Conservation (phyloP, 2,113 vertebrate genomes). For the Rhinopomastus cyanomelas region DNA sequence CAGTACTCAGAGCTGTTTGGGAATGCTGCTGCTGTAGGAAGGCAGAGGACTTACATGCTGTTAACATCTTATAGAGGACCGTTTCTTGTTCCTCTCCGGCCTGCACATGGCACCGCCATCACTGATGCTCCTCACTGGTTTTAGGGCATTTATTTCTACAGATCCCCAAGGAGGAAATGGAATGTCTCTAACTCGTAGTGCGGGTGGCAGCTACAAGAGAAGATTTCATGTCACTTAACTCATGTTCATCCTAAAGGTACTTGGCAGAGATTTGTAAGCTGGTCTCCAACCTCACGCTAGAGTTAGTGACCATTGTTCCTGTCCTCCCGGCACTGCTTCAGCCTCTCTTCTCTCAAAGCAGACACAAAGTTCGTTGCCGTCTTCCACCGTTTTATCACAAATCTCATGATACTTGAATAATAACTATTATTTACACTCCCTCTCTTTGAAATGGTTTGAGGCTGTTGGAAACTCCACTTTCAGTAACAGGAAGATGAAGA, state of each 20-base stretch:
- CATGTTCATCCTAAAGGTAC: background rate
- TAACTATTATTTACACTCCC: background rate
- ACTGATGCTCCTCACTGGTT: accelerated
- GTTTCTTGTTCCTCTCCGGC: background rate
- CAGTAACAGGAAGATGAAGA: background rate
- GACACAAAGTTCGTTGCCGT: background rate
- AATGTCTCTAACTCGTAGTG: background rate
- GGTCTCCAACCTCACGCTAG: background rate
- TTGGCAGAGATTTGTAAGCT: background rate
- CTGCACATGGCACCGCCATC: background rate
- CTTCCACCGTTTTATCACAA: background rate
- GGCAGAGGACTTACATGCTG: background rate
- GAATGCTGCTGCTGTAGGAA: accelerated
- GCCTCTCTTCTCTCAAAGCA: background rate
- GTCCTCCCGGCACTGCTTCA: background rate
- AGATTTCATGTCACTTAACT: background rate
- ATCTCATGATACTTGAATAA: background rate
- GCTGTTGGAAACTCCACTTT: background rate
- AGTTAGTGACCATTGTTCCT: background rate
- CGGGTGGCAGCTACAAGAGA: background rate
- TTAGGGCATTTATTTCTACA: background rate
- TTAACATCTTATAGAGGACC: background rate
- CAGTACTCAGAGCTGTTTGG: background rate
- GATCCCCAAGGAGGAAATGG: background rate
- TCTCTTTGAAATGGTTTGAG: background rate